Evolutionary conservation across 2,113 vertebrate species (phyloP).

Genomic region (Leptodactylus fuscus): DNA sequence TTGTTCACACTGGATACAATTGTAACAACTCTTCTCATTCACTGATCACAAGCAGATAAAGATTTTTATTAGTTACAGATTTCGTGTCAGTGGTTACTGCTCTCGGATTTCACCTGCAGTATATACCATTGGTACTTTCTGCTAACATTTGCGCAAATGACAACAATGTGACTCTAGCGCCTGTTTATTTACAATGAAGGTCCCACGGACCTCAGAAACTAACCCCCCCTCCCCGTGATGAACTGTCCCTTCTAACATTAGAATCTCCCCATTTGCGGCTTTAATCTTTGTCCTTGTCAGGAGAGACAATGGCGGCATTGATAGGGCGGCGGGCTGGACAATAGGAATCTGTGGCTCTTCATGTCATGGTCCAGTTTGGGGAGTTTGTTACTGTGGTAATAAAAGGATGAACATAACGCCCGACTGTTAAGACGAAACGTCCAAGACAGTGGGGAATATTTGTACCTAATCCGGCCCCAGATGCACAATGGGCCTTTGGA

Average conservation of each 20-base stretch:
- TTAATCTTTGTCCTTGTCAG: not conserved
- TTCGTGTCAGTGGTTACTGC: no score
- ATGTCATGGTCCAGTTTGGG: conserved; percentile 55
- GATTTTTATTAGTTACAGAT: no score
- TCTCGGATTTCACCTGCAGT: no score
- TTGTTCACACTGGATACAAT: no score
- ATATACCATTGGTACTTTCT: no score
- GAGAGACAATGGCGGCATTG: conserved; percentile 57
- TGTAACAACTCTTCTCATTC: no score
- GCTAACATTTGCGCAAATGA: no score
- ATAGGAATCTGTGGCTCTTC: conserved; percentile 61
- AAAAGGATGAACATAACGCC: conserved; percentile 49
- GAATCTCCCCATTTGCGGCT: conserved; percentile 12
- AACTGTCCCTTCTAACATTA: conserved; percentile 18
- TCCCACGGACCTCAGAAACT: not conserved
- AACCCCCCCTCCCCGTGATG: not conserved
- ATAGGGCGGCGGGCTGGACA: conserved; percentile 61
- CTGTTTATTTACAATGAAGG: not conserved
- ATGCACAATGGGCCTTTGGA: conserved; percentile 50
- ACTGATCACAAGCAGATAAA: no score
- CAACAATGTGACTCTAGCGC: not conserved
- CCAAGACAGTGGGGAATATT: not conserved
- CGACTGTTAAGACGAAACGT: conserved; percentile 31
- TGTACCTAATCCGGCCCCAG: conserved; percentile 62
- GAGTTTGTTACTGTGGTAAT: conserved; percentile 53